Percentiles rank a stretch among this genome's conserved stretches.
Conservation (phyloP, 30 jellyfish, hydroid and myxozoan species). For the Chironex yamaguchii region DNA sequence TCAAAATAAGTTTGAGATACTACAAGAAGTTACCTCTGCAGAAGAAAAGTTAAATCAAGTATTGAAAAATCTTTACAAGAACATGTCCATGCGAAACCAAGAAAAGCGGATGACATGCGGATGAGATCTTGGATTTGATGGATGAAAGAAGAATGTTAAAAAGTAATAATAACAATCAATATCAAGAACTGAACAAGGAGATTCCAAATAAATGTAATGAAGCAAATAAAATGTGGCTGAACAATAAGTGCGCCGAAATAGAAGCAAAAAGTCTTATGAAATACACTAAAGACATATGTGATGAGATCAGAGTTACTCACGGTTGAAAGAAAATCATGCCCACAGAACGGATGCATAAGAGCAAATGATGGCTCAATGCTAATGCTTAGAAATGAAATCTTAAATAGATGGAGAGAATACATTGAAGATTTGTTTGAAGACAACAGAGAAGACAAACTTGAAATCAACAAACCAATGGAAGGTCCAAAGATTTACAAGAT, state of each 20-base stretch:
- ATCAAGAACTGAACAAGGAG: slow-evolving; percentile 18
- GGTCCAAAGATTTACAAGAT: slow-evolving; percentile 27
- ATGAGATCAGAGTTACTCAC: slow-evolving; percentile 27
- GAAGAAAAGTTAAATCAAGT: slow-evolving; percentile 17
- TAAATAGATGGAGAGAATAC: slow-evolving; percentile 51
- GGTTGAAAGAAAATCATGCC: slow-evolving; percentile 13
- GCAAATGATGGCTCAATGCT: slow-evolving; percentile 23
- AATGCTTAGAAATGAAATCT: slow-evolving; percentile 17
- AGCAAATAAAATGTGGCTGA: slow-evolving; percentile 5
- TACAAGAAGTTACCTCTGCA: slow-evolving; percentile 36
- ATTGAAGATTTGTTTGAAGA: slow-evolving; percentile 51
- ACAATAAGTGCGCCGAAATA: slow-evolving; percentile 27
- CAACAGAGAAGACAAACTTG: slow-evolving; percentile 30
- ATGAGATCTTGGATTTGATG: slow-evolving; percentile 14
- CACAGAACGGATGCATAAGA: slow-evolving; percentile 30
- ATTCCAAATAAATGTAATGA: slow-evolving; percentile 15
- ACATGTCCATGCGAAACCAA: slow-evolving; percentile 9
- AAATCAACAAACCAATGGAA: background rate
- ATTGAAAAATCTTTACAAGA: slow-evolving; percentile 24
- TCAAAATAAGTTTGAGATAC: slow-evolving; percentile 16
- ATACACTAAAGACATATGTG: slow-evolving; percentile 12
- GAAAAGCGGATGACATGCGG: slow-evolving; percentile 15
- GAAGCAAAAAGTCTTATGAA: slow-evolving; percentile 22
- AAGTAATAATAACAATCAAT: background rate
- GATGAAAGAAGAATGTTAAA: slow-evolving; percentile 7